Evolutionary conservation across 2,113 vertebrate genomes (phyloP).

Genomic region (Vanacampus margaritifer): DNA sequence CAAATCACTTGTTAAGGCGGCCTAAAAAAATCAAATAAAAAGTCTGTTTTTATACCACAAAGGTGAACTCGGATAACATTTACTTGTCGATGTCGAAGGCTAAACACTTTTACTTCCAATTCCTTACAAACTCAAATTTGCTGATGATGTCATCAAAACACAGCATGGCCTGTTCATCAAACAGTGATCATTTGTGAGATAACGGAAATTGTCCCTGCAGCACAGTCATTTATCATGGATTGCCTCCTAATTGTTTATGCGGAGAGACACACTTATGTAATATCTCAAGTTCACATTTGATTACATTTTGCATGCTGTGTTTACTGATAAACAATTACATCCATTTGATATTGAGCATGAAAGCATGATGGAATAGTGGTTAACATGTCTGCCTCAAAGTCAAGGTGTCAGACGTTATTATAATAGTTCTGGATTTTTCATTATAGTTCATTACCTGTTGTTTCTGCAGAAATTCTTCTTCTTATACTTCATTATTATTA

Average conservation of each 20-base stretch:
- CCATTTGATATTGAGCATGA: no score
- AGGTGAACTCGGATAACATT: not conserved
- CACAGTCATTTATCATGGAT: not conserved
- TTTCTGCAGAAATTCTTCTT: no score
- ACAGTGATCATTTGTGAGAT: not conserved
- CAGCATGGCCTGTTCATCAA: not conserved
- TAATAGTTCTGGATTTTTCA: no score
- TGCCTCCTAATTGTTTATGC: not conserved
- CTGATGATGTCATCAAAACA: not conserved
- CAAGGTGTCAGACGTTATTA: no score
- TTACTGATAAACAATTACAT: no score
- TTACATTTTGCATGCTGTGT: no score
- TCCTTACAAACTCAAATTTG: not conserved
- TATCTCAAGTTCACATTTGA: no score
- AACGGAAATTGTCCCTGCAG: not conserved
- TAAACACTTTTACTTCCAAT: not conserved
- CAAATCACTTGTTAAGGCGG: conserved; percentile 1
- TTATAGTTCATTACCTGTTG: no score
- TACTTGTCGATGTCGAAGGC: not conserved
- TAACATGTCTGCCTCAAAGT: no score
- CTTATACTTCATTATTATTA: no score
- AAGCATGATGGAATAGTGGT: no score
- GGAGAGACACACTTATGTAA: no score
- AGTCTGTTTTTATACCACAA: conserved; percentile 3
- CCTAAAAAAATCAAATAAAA: not conserved